Base-by-base conservation (phyloP, 1,140 invertebrate species). In the Chironomus tepperi region DNA sequence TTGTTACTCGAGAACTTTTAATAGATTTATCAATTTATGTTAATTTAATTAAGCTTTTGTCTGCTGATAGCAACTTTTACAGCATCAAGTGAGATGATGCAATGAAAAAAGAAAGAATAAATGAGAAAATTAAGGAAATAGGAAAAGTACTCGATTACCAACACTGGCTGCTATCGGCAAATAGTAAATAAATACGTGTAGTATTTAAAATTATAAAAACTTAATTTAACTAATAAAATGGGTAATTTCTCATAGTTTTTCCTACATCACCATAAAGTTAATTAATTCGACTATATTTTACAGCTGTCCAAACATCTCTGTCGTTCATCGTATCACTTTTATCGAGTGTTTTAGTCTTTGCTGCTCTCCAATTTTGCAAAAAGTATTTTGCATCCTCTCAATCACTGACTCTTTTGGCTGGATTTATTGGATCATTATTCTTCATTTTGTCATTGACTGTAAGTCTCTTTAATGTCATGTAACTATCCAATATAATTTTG, bases 341-440 rank as follows among this genome's bases (percentile, higher is more conserved):
- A 12, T 74, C 74, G 7, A 12, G 73, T 10, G 34, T 75, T 16
- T 21, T 75, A 19, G 9, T 75, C 5, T 74, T 75, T 42, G 74
- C 75, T 42, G 15, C 67, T 15, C 67, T 82, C 15, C 80, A 81
- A 3, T 80, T 82, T 21, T 82, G 80, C 43, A 77, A 79, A 12
- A 77, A 78, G 2, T 82, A 79, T 79, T 80, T 82, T 19, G 79
- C 77, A 73, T 77, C 77, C 19, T 78, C 79, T 5, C 81, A 81
- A 76, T 34, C 80, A 7, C 80, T 78, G 43, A 79, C 79, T 19
- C 76, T 82, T 34, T 43, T 81, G 73, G 80, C 80, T 73, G 81
- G 81, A 42, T 82, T 79, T 57, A 73, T 81, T 1, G 76, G 77
- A 2, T 77, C 76, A 7, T 78, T 76, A 75, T 42, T 78, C 1